These are phyloP conservation scores for Colletes gigas DNA, from an alignment of 1,140 invertebrate genomes.

Conservation along the genomic window DNA sequence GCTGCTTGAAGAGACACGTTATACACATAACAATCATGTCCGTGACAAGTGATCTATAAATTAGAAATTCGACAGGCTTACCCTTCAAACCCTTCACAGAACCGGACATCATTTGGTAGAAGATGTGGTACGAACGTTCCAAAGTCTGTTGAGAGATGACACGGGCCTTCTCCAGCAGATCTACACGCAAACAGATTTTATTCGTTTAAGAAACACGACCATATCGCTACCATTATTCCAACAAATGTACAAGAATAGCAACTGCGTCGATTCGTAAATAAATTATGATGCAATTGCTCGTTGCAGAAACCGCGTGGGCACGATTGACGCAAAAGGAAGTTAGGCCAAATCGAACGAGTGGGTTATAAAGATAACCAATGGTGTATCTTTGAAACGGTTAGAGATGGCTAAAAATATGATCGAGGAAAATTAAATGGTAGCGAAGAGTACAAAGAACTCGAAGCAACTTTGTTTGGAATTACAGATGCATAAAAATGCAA, in stretches of 20 bases:
- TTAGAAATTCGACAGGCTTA: conserved; percentile 79
- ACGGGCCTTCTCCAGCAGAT: conserved; percentile 99
- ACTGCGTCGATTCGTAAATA: conserved; percentile 1
- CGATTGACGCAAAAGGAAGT: conserved; percentile 23
- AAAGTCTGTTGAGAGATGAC: conserved; percentile 99
- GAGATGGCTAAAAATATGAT: too few relatives aligned
- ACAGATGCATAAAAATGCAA: too few relatives aligned
- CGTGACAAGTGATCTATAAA: background rate
- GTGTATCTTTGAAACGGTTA: too few relatives aligned
- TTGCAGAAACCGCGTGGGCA: background rate
- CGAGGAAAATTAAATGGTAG: too few relatives aligned
- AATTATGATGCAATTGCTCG: background rate
- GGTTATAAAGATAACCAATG: conserved; percentile 28
- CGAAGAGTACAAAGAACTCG: too few relatives aligned
- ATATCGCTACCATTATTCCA: background rate
- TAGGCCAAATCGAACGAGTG: conserved; percentile 31
- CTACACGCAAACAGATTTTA: conserved; percentile 80
- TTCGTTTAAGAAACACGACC: background rate
- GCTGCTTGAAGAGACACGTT: background rate
- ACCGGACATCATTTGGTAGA: conserved; percentile 99
- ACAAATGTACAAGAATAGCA: background rate
- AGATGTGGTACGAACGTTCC: conserved; percentile 99
- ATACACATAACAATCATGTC: background rate
- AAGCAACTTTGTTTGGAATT: too few relatives aligned
- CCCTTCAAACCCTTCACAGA: conserved; percentile 92